Evolutionary conservation across 1,140 invertebrate species (phyloP), one percentile per base, ranked within the genome.

Genomic region (Trichoplusia ni): DNA sequence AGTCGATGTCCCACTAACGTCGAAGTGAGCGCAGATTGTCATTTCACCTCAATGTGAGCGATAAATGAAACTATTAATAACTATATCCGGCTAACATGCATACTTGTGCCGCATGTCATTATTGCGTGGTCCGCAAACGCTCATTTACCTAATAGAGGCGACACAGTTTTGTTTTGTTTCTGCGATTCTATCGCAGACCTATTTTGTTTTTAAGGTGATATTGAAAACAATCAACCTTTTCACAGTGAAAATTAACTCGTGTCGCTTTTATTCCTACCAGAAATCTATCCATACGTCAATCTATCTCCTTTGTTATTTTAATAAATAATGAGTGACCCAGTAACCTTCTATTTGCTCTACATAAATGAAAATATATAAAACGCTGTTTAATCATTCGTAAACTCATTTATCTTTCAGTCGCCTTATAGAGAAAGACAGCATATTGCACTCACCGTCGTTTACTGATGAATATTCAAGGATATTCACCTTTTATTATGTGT

Each of bases 21-120:
- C 33, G 11, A 37, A 37, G 14, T 13, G 1, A 2, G 7, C 19
- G 2, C 8, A 2, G 4, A 7, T 35, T 6, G 14, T 4, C 14
- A 42, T 18, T 21, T 44, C 54, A 18, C 21, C 25, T 29, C 38
- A 44, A 13, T 21, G 16, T 46, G 23, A 46, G 27, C 42, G 2
- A 46, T 60, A 46, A 60, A n/a, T n/a, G n/a, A n/a, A 47, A 60
- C 25, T 44, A 60, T 59, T 46, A 35, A 35, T 60, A 46, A 23
- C 27, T 35, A 60, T 46, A 29, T 60, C 56, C 56, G 40, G 56
- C 27, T 8, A 25, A 5, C 42, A 16, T 18, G 42, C 40, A 60
- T 46, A 46, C n/a, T 46, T 46, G 56, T 25, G 16, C 40, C 29
- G 42, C 29, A 23, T 54, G 33, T 23, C 33, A 54, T 51, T 13